Base-by-base conservation (phyloP, 2,113 vertebrate genomes). In the Alexandromys fortis region DNA sequence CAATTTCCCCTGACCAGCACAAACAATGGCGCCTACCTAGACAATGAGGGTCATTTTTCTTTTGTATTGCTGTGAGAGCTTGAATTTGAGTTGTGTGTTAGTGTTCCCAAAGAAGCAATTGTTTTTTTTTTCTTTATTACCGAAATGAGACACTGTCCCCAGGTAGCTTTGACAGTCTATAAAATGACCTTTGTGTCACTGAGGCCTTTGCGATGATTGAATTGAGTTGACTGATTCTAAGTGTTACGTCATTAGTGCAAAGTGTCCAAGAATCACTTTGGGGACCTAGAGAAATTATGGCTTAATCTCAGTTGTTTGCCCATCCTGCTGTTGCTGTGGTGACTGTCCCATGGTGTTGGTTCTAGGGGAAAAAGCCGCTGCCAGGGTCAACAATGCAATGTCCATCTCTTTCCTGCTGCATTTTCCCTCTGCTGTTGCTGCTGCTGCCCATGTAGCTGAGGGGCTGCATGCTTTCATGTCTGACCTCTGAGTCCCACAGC, bases 121-220 rank as follows among this genome's bases (percentile, higher is more conserved):
- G 55, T 42, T 63, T 49, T 49, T 85, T 96, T 94, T 94, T 95
- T 17, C 86, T 61, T 83, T 55, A 55, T 90, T 93, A 72, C 22
- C 12, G 93, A 78, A 93, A 90, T 1, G 82, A 92, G 87, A 52
- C 22, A 38, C 38, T 52, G 75, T 95, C 75, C 30, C 65, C 13
- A 45, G 76, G 52, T 95, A 82, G 63, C 49, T 94, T 95, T 4
- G 16, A 19, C 61, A 73, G 3, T 92, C 90, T 95, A 72, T 87
- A 95, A 91, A 94, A 88, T 89, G 93, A 92, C 88, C 76, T 96
- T 88, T 93, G 83, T 86, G 92, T 92, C 76, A 77, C 17, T 30
- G 76, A 92, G 76, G 30, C 28, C 70, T 97, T 94, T 90, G 85
- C 86, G 38, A 68, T 92, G 79, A 87, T n/a, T 82, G 86, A 91